These are phyloP conservation scores for Knipowitschia caucasica DNA, from an alignment of 2,797 vertebrate species.

Conservation along the genomic window DNA sequence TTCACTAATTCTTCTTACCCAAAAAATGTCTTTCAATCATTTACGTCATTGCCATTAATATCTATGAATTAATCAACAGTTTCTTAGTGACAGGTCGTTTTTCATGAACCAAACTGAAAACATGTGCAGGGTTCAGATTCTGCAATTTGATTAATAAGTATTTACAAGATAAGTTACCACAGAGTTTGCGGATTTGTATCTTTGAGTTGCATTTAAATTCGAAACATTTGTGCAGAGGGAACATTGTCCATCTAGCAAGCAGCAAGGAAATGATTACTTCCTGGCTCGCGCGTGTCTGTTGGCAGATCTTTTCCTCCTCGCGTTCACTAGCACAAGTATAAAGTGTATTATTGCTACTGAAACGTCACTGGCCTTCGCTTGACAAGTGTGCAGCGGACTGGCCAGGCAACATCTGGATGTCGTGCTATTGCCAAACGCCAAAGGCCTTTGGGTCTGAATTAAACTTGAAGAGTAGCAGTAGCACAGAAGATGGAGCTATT, in stretches of 20 bases:
- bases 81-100: constrained; percentile 11
- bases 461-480: constrained; percentile 44
- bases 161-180: constrained; percentile 3
- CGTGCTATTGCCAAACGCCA: constrained; percentile 57
- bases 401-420: constrained; percentile 70
- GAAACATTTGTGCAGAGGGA: constrained; percentile 29
- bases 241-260: constrained; percentile 43
- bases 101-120: neutral
- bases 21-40: too few species aligned
- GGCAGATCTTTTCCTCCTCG: constrained; percentile 52
- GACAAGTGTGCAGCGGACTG: constrained; percentile 65
- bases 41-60: constrained; percentile 17
- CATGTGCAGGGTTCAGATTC: constrained; percentile 1
- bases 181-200: constrained; percentile 13
- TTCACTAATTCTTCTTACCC: constrained; percentile 27
- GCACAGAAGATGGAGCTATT: constrained; percentile 36
- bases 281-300: constrained; percentile 63
- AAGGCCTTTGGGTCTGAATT: constrained; percentile 47
- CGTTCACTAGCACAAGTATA: constrained; percentile 49
- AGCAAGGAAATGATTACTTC: constrained; percentile 75
- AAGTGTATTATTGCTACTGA: constrained; percentile 64
- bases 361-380: constrained; percentile 68
- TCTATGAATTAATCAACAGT: constrained; percentile 7
- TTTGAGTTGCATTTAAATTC: constrained; percentile 25
- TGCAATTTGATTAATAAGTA: constrained; percentile 13